Evolutionary conservation across 2,888 invertebrate species (phyloP).

Genomic region (Linyphia triangularis): DNA sequence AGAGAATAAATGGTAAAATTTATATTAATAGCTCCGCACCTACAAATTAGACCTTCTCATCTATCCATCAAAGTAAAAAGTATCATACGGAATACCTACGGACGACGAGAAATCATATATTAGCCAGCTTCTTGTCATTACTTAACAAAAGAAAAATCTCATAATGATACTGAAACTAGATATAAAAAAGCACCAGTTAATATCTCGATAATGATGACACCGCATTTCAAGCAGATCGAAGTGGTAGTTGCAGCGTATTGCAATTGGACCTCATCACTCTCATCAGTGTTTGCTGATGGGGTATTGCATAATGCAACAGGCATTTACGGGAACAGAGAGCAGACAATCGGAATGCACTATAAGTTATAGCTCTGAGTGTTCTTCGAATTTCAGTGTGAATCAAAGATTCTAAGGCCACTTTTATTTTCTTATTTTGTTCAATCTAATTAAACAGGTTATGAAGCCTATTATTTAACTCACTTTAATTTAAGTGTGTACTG

Average conservation of each 20-base stretch:
- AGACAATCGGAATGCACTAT: no score
- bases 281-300: background rate
- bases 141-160: slow-evolving; percentile 6
- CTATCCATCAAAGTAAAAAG: background rate
- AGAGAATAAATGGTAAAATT: background rate
- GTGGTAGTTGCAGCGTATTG: background rate
- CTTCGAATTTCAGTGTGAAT: no score
- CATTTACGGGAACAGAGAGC: slow-evolving; percentile 2
- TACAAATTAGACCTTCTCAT: slow-evolving; percentile 25
- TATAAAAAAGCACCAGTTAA: slow-evolving; percentile 42
- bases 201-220: slow-evolving; percentile 58
- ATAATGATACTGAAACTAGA: slow-evolving; percentile 43
- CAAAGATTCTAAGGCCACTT: no score
- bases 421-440: background rate
- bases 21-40: slow-evolving; percentile 24
- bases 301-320: slow-evolving; percentile 63
- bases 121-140: background rate
- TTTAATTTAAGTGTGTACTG: no score
- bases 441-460: background rate
- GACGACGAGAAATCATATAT: background rate
- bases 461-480: background rate
- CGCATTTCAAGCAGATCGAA: slow-evolving; percentile 23
- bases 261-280: background rate
- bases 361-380: no score
- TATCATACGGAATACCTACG: background rate